Evolutionary conservation across 2,888 invertebrate species (phyloP).

Genomic region (Meiosimyza platycephala): DNA sequence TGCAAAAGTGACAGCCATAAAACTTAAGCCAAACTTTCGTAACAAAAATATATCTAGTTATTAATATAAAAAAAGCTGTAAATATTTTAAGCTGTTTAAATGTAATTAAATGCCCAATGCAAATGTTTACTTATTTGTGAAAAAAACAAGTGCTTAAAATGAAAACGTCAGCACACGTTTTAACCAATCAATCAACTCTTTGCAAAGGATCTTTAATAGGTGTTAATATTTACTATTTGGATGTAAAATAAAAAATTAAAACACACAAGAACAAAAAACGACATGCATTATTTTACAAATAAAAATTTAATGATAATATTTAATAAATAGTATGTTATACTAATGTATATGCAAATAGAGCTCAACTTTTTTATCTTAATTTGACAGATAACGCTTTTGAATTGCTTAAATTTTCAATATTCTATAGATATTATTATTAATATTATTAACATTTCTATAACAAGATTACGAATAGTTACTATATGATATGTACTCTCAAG

Average conservation of each 20-base stretch:
- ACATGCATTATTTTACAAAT: slow-evolving; percentile 23
- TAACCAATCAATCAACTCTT: too few species aligned
- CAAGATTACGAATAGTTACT: neutral
- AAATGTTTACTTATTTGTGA: too few species aligned
- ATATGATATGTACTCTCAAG: too few species aligned
- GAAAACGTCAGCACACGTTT: too few species aligned
- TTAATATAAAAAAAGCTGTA: too few species aligned
- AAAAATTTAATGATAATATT: slow-evolving; percentile 27
- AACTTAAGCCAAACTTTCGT: too few species aligned
- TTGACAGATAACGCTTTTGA: neutral
- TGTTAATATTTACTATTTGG: neutral
- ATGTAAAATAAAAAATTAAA: slow-evolving; percentile 14
- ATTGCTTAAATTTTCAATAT: neutral
- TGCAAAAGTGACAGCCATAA: too few species aligned
- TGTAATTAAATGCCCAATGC: too few species aligned
- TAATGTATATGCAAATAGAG: slow-evolving; percentile 61
- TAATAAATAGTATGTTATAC: slow-evolving; percentile 13
- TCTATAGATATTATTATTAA: neutral
- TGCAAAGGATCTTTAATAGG: too few species aligned
- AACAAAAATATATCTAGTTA: too few species aligned
- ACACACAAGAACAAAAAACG: slow-evolving; percentile 1
- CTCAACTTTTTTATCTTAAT: slow-evolving; percentile 57
- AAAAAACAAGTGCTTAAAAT: too few species aligned
- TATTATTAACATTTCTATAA: neutral
- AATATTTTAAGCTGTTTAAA: too few species aligned